These are phyloP conservation scores for Sycobia sp. DNA, from an alignment of 1,140 invertebrate genomes.

Conservation along the genomic window DNA sequence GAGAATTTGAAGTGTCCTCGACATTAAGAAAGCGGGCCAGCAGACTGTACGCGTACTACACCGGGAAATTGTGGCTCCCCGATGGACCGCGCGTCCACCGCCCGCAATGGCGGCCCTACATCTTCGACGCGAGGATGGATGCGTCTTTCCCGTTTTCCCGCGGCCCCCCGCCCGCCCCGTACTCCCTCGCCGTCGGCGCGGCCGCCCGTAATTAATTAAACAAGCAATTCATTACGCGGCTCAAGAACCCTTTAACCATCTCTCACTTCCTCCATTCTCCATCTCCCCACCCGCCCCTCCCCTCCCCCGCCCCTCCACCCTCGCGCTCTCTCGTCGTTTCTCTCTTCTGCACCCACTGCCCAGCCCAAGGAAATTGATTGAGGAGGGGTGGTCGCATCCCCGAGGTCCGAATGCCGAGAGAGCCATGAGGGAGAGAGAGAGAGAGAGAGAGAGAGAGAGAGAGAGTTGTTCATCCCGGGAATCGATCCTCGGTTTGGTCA, in stretches of 20 bases:
- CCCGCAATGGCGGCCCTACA: background rate
- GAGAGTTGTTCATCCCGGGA: no score
- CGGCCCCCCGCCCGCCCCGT: conserved; percentile 38
- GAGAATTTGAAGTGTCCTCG: no score
- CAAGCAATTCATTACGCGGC: conserved; percentile 63
- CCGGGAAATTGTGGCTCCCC: no score
- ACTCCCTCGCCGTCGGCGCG: no score
- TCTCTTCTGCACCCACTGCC: conserved; percentile 44
- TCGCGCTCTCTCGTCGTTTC: no score
- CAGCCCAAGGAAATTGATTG: conserved; percentile 59
- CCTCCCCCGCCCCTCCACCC: conserved; percentile 19
- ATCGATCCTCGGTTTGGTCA: no score
- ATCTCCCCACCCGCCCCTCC: background rate
- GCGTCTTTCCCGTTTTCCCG: conserved; percentile 42
- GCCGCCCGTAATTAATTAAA: conserved; percentile 62
- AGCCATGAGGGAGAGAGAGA: background rate
- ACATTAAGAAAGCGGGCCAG: no score
- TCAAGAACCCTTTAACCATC: conserved; percentile 46
- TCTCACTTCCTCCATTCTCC: conserved; percentile 33
- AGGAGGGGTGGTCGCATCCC: conserved; percentile 45
- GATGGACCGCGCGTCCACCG: no score
- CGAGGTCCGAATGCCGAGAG: conserved; percentile 28
- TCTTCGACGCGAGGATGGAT: conserved; percentile 44
- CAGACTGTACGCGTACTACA: no score
- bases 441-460: background rate